Conservation (phyloP, 2,113 vertebrate species). For the Ochotona curzoniae region DNA sequence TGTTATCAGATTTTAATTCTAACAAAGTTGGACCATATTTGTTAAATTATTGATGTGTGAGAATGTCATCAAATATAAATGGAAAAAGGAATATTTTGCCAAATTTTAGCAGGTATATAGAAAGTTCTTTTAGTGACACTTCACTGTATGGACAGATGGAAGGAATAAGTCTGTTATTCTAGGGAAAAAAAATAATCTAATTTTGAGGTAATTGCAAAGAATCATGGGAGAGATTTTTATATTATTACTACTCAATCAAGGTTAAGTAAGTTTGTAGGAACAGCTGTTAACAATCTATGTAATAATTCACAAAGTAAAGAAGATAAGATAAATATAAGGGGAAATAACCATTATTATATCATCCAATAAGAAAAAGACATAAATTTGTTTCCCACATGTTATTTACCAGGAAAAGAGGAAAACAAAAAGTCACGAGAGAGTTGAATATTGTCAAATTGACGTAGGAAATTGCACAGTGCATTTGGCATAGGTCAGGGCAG, state of each 20-base stretch:
- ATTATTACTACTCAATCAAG: neutral
- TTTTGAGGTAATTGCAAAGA: slow-evolving; percentile 16
- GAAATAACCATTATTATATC: neutral
- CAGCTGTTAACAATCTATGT: slow-evolving; percentile 12
- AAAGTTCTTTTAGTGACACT: neutral
- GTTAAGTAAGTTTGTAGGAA: slow-evolving; percentile 19
- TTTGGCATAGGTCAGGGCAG: neutral
- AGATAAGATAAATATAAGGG: neutral
- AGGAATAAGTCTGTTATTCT: neutral
- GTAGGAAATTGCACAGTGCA: neutral
- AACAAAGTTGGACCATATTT: neutral
- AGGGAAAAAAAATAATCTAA: slow-evolving; percentile 17
- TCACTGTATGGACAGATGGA: neutral
- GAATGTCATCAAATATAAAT: neutral
- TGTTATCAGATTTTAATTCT: slow-evolving; percentile 21
- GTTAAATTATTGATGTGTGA: neutral
- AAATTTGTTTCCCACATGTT: neutral
- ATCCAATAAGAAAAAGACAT: neutral
- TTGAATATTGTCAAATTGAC: slow-evolving; percentile 27
- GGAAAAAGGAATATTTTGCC: neutral
- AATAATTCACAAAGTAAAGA: slow-evolving; percentile 11
- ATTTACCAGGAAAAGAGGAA: neutral
- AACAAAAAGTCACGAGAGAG: neutral
- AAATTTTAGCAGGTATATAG: neutral
- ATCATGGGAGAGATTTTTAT: slow-evolving; percentile 22